Conservation (phyloP, 2,113 vertebrate genomes). For the Lophotis ruficrista region DNA sequence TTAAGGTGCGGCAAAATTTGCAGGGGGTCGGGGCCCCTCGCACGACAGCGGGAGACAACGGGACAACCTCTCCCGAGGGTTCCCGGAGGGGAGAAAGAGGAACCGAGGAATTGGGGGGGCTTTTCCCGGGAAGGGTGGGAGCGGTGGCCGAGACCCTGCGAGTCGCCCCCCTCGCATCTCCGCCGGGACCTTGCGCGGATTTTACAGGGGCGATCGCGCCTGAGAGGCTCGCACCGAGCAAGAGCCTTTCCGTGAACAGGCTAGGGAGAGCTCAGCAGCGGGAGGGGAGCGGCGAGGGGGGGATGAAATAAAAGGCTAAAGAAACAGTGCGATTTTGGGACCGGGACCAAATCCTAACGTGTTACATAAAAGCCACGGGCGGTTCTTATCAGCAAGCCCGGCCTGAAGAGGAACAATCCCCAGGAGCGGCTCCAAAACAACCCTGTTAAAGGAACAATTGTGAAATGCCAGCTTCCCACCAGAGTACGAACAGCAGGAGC, state of each 20-base stretch:
- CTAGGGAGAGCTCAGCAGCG: not conserved
- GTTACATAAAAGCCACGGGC: conserved; percentile 76
- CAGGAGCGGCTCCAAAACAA: conserved; percentile 63
- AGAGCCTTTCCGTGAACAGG: conserved; percentile 44
- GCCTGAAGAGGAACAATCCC: conserved; percentile 59
- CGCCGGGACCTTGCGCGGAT: not conserved
- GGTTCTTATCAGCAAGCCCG: conserved; percentile 59
- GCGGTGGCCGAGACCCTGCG: not conserved
- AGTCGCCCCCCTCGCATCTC: not conserved
- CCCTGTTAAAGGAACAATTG: conserved; percentile 64
- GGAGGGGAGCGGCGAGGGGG: not conserved
- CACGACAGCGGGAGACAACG: not conserved
- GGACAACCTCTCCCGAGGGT: not conserved
- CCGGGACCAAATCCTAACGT: conserved; percentile 71
- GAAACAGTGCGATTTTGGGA: conserved; percentile 66
- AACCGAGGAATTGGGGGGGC: not conserved
- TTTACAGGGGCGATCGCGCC: not conserved
- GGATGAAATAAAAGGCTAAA: conserved; percentile 63
- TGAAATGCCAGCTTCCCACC: conserved; percentile 63
- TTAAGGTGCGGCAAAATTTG: not conserved
- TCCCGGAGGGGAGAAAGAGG: not conserved
- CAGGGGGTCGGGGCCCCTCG: not conserved
- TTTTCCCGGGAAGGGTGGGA: not conserved
- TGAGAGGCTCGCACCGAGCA: not conserved
- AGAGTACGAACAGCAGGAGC: conserved; percentile 53